Evolutionary conservation across 2,888 invertebrate species (phyloP), one percentile per base, ranked within the genome.

Genomic region (Eledona agricola): DNA sequence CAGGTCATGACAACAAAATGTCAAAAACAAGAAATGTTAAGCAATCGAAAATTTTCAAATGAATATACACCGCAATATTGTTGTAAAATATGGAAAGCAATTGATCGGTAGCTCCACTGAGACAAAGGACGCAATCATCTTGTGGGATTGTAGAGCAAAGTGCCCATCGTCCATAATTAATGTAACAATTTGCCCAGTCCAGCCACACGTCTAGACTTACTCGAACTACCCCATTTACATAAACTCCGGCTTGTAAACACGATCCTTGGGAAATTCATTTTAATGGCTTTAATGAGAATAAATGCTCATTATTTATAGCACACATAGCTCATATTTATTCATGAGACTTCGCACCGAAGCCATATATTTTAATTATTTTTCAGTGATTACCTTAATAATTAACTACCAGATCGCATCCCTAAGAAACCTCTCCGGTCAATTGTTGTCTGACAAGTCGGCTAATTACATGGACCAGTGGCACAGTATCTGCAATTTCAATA

Each of bases 281-380:
- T 42, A 34, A 42, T 51, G 9, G 34, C 17, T 38, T 31, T 52
- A 52, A 52, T 52, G 46, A 52, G 32, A 40, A 42, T 34, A 52
- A 46, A 52, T 38, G 45, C 26, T 16, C 45, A 46, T 52, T 52
- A 52, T 52, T 46, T 52, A 46, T 46, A 47, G 28, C 19, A 46
- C 28, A 28, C 22, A 38, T 32, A 22, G 22, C 46, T 52, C 46
- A 52, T 52, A 52, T 26, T 46, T 52, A 52, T 52, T 52, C 52
- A 52, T 52, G 46, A 52, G 26, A 34, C 43, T 34, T 35, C 4
- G 20, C 26, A 20, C 34, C 26, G 28, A 43, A 46, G 25, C 13
- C 40, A 46, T 46, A 38, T 52, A 52, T 52, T 47, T 52, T 52
- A 52, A 52, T 52, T 47, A 52, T 47, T 52, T 52, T 47, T 34